A percentile compares a stretch with the other conserved stretches of the same genome.
These are phyloP conservation scores for Cephalopholis sonnerati DNA, from an alignment of 2,113 vertebrate genomes.

Conservation along the genomic window DNA sequence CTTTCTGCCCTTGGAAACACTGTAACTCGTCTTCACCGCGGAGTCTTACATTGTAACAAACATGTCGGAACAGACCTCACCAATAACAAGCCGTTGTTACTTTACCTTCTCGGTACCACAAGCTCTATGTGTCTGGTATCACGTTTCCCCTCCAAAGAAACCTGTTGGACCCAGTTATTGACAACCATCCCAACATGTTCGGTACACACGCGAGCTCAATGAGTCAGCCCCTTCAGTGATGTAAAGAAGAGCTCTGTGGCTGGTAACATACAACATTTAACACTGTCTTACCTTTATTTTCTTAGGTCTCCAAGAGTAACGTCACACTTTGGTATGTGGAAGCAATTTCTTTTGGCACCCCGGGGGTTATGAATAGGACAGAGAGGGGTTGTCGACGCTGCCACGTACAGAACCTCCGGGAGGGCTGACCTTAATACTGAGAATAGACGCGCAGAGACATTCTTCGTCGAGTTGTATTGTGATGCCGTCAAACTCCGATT, in stretches of 20 bases:
- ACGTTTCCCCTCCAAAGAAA: neutral
- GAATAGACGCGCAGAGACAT: slow-evolving; percentile 60
- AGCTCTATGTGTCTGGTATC: neutral
- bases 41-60: neutral
- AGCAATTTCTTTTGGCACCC: slow-evolving; percentile 4
- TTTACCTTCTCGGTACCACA: neutral
- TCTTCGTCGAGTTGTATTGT: neutral
- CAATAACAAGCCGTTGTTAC: accelerated
- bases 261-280: accelerated
- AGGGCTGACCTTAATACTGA: slow-evolving; percentile 34
- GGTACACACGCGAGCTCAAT: neutral
- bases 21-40: neutral
- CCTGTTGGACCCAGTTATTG: slow-evolving; percentile 37
- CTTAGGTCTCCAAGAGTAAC: neutral
- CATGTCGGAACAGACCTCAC: neutral
- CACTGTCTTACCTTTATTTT: slow-evolving; percentile 58
- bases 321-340: slow-evolving; percentile 7
- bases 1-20: neutral
- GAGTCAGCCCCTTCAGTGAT: neutral
- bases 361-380: slow-evolving; percentile 37
- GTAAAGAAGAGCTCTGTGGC: neutral
- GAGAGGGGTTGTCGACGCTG: slow-evolving; percentile 61
- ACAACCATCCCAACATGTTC: slow-evolving; percentile 64
- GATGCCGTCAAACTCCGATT: slow-evolving; percentile 24
- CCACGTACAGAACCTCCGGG: slow-evolving; percentile 81